phyloP scores from a whole-genome alignment of 2,797 vertebrate species.

The Periparus ater region DNA sequence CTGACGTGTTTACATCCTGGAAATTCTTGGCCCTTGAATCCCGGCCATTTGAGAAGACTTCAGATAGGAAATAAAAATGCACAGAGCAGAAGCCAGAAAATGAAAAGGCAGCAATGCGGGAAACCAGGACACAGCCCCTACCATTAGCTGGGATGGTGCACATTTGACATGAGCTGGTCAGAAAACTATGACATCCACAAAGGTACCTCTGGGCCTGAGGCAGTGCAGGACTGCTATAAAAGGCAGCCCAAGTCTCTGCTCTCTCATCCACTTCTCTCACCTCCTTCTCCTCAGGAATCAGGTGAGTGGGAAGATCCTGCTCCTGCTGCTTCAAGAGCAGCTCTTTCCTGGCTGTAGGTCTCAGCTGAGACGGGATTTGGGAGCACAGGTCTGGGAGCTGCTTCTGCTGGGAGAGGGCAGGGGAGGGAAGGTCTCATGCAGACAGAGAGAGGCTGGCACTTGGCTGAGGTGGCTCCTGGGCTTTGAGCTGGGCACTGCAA shows the following conservation, averaged over 20 bases:
- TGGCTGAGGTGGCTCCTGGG: neutral
- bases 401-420: neutral
- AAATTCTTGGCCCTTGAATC: neutral
- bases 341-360: neutral
- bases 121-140: neutral
- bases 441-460: neutral
- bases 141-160: neutral
- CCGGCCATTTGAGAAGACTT: too few relatives aligned
- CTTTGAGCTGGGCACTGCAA: neutral
- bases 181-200: neutral
- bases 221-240: neutral
- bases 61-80: too few relatives aligned
- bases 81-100: neutral
- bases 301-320: too few relatives aligned
- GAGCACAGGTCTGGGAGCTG: neutral
- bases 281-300: too few relatives aligned
- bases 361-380: rapidly evolving
- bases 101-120: neutral
- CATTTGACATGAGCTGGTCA: neutral
- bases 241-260: neutral
- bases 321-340: neutral
- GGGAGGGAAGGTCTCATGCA: neutral
- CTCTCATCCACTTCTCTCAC: too few relatives aligned
- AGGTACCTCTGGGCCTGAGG: neutral
- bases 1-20: neutral